These are phyloP conservation scores for Silurus lanzhouensis DNA, from an alignment of 2,797 vertebrate species.

Conservation along the genomic window DNA sequence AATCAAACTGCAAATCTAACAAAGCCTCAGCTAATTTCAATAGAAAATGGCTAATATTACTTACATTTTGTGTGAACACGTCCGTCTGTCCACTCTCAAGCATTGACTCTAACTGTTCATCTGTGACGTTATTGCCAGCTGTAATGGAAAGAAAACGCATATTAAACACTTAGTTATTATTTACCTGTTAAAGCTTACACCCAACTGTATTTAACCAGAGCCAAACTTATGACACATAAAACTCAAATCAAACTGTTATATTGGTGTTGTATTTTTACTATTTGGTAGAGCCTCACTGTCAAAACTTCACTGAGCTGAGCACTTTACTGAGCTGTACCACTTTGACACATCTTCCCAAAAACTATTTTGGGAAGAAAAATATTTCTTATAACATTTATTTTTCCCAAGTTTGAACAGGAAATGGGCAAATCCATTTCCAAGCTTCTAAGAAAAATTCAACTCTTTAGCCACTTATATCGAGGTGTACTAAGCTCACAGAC, in stretches of 20 bases:
- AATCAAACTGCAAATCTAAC: not conserved
- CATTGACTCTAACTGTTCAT: slow-evolving; percentile 84
- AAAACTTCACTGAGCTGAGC: not conserved
- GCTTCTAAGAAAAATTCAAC: not conserved
- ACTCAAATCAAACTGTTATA: not conserved
- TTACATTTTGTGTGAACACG: slow-evolving; percentile 90
- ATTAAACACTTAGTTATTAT: not conserved
- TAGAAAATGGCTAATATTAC: slow-evolving; percentile 54
- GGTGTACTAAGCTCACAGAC: not conserved
- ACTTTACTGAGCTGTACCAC: not conserved
- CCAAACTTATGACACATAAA: not conserved
- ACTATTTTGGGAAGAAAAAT: not conserved
- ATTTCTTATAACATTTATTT: not conserved
- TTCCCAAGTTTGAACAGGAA: not conserved
- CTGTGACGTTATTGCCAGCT: slow-evolving; percentile 79
- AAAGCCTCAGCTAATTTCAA: not conserved
- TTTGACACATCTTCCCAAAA: not conserved
- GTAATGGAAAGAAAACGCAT: not conserved
- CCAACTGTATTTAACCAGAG: not conserved
- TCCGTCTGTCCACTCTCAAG: slow-evolving; percentile 88
- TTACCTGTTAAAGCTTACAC: not conserved
- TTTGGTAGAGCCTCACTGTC: not conserved
- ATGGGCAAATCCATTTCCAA: not conserved
- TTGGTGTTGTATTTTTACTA: not conserved
- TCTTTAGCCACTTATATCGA: not conserved